These are phyloP conservation scores for Chalcosyrphus nemorum DNA, from an alignment of 2,888 invertebrate genomes.

Conservation along the genomic window DNA sequence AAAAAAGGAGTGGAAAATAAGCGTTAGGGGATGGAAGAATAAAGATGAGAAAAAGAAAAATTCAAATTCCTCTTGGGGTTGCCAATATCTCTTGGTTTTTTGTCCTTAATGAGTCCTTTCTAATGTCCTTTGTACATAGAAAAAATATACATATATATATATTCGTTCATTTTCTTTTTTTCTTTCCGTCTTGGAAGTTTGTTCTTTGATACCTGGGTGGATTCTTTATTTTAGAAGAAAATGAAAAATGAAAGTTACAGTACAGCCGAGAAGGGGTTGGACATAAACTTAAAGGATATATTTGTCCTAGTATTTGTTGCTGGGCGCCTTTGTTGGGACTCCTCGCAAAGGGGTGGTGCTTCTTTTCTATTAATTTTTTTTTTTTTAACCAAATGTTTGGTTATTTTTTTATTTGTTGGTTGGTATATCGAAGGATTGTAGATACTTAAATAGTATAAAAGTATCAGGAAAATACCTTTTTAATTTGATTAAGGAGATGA, in stretches of 20 bases:
- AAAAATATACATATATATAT: not conserved
- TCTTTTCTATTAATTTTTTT: conserved; percentile 5
- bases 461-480: not conserved
- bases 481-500: too few species aligned
- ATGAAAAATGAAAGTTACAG: conserved; percentile 58
- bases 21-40: conserved; percentile 23
- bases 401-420: too few species aligned
- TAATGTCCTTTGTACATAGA: conserved; percentile 48
- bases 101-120: conserved; percentile 71
- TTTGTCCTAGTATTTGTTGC: conserved; percentile 2
- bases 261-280: conserved; percentile 29
- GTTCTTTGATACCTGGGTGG: conserved; percentile 37
- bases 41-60: conserved; percentile 26
- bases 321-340: not conserved
- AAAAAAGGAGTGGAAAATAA: conserved; percentile 42
- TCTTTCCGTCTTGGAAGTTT: conserved; percentile 15
- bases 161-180: conserved; percentile 23
- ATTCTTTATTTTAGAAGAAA: conserved; percentile 14
- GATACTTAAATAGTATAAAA: not conserved
- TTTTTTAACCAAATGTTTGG: too few species aligned
- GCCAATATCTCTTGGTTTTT: conserved; percentile 50
- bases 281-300: not conserved
- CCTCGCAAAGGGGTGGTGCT: conserved; percentile 43
- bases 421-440: not conserved
- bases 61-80: conserved; percentile 70